Conservation (phyloP, 2,888 invertebrate species). For the Amphipyra tragopoginis region DNA sequence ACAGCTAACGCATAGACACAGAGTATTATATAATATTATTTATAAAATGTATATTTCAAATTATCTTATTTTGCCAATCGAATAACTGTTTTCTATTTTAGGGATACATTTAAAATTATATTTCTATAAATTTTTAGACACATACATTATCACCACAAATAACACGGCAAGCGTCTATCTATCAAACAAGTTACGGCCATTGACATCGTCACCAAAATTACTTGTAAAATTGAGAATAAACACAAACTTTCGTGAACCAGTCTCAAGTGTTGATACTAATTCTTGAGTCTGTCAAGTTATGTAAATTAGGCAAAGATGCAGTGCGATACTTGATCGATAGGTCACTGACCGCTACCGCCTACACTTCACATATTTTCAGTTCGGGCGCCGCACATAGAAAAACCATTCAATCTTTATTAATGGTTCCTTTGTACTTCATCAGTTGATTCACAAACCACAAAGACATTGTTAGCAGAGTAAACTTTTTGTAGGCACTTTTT, state of each 20-base stretch:
- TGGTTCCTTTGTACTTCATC: slow-evolving; percentile 62
- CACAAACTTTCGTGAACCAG: slow-evolving; percentile 78
- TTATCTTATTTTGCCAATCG: too few relatives aligned
- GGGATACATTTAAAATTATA: too few relatives aligned
- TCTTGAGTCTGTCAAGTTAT: slow-evolving; percentile 86
- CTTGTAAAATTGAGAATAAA: slow-evolving; percentile 68
- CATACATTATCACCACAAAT: slow-evolving; percentile 14
- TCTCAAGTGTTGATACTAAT: slow-evolving; percentile 81
- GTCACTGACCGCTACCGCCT: slow-evolving; percentile 82
- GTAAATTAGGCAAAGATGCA: slow-evolving; percentile 84
- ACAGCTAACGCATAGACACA: too few relatives aligned
- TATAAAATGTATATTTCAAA: too few relatives aligned
- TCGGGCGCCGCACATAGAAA: slow-evolving; percentile 65
- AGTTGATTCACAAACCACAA: slow-evolving; percentile 56
- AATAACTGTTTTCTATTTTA: too few relatives aligned
- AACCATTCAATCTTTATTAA: slow-evolving; percentile 66
- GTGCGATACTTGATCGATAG: slow-evolving; percentile 83
- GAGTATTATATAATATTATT: too few relatives aligned
- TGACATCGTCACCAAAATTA: slow-evolving; percentile 67
- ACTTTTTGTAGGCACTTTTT: slow-evolving; percentile 68
- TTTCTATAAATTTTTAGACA: too few relatives aligned
- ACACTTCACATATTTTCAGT: slow-evolving; percentile 70
- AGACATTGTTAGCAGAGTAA: slow-evolving; percentile 59
- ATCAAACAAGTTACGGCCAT: slow-evolving; percentile 62
- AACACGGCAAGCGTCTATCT: slow-evolving; percentile 3